Conservation (phyloP, 2,113 vertebrate species). For the Microcebus tavaratra region DNA sequence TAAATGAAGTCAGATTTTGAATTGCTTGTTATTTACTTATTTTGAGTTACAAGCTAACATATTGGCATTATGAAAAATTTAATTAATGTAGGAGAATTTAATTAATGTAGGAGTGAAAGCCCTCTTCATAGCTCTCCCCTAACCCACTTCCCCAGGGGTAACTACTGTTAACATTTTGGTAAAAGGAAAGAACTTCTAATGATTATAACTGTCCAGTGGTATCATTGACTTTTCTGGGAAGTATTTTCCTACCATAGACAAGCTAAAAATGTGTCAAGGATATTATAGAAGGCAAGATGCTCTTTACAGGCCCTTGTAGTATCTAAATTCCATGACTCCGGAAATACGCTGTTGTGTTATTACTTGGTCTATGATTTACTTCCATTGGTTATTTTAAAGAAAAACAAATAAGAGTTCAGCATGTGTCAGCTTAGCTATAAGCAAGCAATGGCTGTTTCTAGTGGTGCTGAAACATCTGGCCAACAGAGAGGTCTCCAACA, state of each 20-base stretch:
- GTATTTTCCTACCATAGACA: background rate
- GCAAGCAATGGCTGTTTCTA: background rate
- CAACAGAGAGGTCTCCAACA: background rate
- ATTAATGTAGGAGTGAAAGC: background rate
- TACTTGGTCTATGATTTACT: background rate
- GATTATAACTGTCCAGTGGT: background rate
- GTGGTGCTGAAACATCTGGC: background rate
- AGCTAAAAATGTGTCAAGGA: background rate
- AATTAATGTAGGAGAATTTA: background rate
- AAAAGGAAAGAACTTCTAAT: background rate
- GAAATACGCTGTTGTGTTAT: background rate
- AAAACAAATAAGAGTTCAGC: background rate
- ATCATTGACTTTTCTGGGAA: background rate
- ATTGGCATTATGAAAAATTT: background rate
- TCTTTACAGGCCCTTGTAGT: background rate
- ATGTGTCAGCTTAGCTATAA: background rate
- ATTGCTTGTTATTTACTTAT: background rate
- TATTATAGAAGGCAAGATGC: background rate
- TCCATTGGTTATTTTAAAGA: conserved; percentile 3
- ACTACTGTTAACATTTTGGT: background rate
- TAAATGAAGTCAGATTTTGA: background rate
- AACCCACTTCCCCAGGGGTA: background rate
- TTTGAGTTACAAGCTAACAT: background rate
- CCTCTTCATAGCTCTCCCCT: background rate
- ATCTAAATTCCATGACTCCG: background rate